These are phyloP conservation scores for Scelioninae gen. 1 DNA, from an alignment of 2,888 invertebrate species.

Conservation along the genomic window DNA sequence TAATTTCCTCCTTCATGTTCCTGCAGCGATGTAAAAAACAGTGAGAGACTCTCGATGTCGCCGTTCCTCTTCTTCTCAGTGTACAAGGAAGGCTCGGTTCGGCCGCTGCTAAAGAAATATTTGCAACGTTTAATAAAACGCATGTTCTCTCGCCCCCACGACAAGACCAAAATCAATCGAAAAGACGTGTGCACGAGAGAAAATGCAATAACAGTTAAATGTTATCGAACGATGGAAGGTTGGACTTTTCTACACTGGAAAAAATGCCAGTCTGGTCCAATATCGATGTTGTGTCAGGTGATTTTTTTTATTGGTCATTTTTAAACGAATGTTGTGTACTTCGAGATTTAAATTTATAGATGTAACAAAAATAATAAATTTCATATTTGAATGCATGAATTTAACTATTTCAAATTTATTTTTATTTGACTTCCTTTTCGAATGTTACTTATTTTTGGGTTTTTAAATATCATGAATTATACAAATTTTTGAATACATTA, in stretches of 20 bases:
- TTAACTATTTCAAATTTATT: too few relatives aligned
- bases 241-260: conserved; percentile 6
- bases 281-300: too few relatives aligned
- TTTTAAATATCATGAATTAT: too few relatives aligned
- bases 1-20: conserved; percentile 92
- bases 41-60: conserved; percentile 88
- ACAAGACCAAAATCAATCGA: conserved; percentile 38
- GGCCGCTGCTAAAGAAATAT: conserved; percentile 45
- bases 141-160: neutral
- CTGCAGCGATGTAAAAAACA: conserved; percentile 90
- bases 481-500: too few relatives aligned
- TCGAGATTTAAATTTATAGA: too few relatives aligned
- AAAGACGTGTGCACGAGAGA: conserved; percentile 42
- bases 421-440: too few relatives aligned
- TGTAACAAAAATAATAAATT: too few relatives aligned
- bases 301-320: too few relatives aligned
- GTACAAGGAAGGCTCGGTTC: conserved; percentile 87
- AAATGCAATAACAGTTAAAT: conserved; percentile 49
- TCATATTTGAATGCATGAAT: too few relatives aligned
- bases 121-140: conserved; percentile 39
- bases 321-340: too few relatives aligned
- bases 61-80: conserved; percentile 86
- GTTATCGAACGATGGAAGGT: conserved; percentile 1
- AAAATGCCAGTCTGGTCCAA: neutral
- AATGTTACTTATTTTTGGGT: too few relatives aligned